Base-by-base conservation (phyloP, 2,797 vertebrate species). In the Lepilemur ruficaudatus region DNA sequence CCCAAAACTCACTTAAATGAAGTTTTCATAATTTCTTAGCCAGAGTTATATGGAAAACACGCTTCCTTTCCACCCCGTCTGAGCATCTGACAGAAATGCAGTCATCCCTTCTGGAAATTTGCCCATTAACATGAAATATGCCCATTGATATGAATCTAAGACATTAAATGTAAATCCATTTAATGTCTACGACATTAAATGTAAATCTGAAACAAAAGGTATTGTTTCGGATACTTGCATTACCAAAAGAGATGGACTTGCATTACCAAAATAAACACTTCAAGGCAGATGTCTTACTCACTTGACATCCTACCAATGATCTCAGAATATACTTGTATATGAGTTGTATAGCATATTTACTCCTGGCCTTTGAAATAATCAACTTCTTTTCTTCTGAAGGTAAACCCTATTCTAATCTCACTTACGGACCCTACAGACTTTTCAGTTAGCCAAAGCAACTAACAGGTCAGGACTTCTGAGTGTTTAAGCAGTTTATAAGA, bases 401-500 rank as follows among this genome's bases (percentile, higher is more conserved):
- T 30, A 70, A 67, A 18, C 70, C 32, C 50, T 69, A 87, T 32
- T 57, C 35, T 72, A 20, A 38, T 43, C 55, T 85, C 55, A 92
- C 35, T 10, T 5, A 65, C 3, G 13, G 69, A 85, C 5, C 41
- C 48, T 4, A 20, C 0, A 8, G 30, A 43, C 25, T 94, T 80
- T 48, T 11, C 22, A 22, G 48, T 46, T 48, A 93, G 14, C 59
- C 38, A 7, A 46, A 0, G 79, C 57, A 80, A 18, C 15, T 61
- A 91, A 82, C 63, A 93, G 91, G 94, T 46, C 35, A 87, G 94
- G 92, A 80, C 72, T 46, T 59, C 35, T 94, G 59, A 95, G 92
- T 22, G 81, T 95, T 65, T 95, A 75, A 97, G 75, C 67, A 75
- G 30, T 78, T 95, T 57, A 14, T 73, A 52, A 86, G 93, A 76